phyloP scores from a whole-genome alignment of 2,113 vertebrate genomes.

The Passer domesticus region DNA sequence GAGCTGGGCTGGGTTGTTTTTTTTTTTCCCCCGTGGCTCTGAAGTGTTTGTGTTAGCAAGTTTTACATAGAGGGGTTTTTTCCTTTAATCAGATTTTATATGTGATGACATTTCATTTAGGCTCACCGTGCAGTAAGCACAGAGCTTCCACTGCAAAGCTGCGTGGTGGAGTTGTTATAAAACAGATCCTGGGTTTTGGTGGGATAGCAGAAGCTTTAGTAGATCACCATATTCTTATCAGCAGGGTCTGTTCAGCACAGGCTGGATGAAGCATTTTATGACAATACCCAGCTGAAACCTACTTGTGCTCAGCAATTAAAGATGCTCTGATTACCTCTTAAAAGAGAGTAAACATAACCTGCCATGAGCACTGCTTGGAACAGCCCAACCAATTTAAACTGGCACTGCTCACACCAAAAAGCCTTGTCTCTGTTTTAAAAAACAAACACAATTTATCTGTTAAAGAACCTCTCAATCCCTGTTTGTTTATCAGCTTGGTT shows the following conservation, averaged over 20 bases:
- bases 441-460: not conserved
- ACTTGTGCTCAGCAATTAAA: slow-evolving; percentile 20
- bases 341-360: slow-evolving; percentile 13
- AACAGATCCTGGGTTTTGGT: slow-evolving; percentile 18
- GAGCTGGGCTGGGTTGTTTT: not conserved
- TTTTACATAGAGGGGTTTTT: not conserved
- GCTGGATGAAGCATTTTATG: not conserved
- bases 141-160: not conserved
- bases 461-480: not conserved
- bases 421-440: not conserved
- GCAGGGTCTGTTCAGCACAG: not conserved
- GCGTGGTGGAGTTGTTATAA: not conserved
- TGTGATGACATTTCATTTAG: not conserved
- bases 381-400: not conserved
- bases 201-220: slow-evolving; percentile 23
- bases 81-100: not conserved
- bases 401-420: not conserved
- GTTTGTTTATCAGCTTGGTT: not conserved
- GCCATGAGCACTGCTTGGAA: not conserved
- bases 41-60: not conserved
- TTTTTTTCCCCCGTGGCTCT: not conserved
- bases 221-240: not conserved
- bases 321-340: slow-evolving; percentile 35
- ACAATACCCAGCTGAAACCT: not conserved
- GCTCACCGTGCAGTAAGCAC: not conserved